Base-by-base conservation (phyloP, 2,113 vertebrate genomes). In the Pardalotus punctatus region DNA sequence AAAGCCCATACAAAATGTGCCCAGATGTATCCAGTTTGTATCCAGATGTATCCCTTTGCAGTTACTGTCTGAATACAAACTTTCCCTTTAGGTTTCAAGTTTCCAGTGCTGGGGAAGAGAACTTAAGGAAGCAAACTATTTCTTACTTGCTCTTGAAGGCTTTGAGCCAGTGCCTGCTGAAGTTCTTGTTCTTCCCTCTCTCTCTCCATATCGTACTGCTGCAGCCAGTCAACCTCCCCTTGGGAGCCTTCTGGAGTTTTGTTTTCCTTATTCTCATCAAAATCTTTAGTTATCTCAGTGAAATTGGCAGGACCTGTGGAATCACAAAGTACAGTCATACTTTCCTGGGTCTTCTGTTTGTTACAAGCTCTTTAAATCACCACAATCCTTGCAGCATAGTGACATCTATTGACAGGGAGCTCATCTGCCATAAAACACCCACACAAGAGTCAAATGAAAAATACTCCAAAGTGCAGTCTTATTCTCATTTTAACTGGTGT, bases 251-350 rank as follows among this genome's bases (percentile, higher is more conserved):
- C 99, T 3, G 99, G 99, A 91, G 99, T 99, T 98, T 99, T 99
- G 97, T 99, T 99, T 97, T 99, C 99, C 96, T 99, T 99, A 97
- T 99, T 99, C 96, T 99, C 99, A 96, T 99, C 99, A 98, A 99
- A 98, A 97, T 98, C 98, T 95, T 98, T 99, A 57, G 98, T 98
- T 94, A 98, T 97, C 89, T 98, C 97, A 3, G 97, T 86, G 95
- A 98, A 98, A 96, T 33, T 97, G 94, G 96, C 81, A 95, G 97
- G 94, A 97, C 97, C 98, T 98, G 88, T 95, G 81, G 81, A 96
- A 97, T 83, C 38, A 90, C 62, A 91, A 83, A 94, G 58, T 38
- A 91, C 28, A 60, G 74, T 88, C 69, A 89, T 9, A 61, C 43
- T 91, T 91, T 93, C 29, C 56, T 24, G 48, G 15, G 33, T 60